Evolutionary conservation across 2,113 vertebrate genomes (phyloP).

Genomic region (Pteropus alecto): DNA sequence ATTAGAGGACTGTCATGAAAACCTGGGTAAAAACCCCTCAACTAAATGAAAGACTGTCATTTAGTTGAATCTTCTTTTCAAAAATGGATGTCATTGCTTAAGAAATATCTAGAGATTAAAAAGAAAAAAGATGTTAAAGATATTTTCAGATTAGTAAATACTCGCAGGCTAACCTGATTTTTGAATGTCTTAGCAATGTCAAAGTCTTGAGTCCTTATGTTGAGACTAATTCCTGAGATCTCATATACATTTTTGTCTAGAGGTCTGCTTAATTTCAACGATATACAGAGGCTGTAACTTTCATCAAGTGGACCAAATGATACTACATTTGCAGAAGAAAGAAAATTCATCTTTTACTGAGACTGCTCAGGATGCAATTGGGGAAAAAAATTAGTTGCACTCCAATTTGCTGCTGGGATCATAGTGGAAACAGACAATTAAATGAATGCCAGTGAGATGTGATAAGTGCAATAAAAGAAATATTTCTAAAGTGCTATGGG

Average conservation of each 20-base stretch:
- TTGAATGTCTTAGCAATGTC: conserved; percentile 3
- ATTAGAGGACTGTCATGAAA: conserved; percentile 41
- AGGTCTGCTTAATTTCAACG: background rate
- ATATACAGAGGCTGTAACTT: background rate
- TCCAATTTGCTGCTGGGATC: background rate
- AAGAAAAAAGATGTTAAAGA: conserved; percentile 60
- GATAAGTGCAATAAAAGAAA: background rate
- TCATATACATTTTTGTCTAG: background rate
- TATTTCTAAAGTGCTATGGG: background rate
- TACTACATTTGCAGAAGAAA: background rate
- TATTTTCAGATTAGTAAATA: conserved; percentile 74
- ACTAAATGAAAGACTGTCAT: conserved; percentile 43
- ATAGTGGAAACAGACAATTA: background rate
- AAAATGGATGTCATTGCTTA: conserved; percentile 32
- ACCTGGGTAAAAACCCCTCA: conserved; percentile 22
- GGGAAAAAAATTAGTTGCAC: background rate
- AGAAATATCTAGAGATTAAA: conserved; percentile 48
- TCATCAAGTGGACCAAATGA: background rate
- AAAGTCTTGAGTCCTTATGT: conserved; percentile 23
- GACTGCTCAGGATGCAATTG: background rate
- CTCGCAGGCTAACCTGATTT: conserved; percentile 46
- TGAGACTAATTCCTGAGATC: background rate
- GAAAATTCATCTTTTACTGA: background rate
- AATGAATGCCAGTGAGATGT: background rate
- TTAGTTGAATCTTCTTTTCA: conserved; percentile 59